Percentiles rank a stretch among this genome's conserved stretches.
Conservation (phyloP, 2,888 invertebrate species). For the Ophion ellenae region DNA sequence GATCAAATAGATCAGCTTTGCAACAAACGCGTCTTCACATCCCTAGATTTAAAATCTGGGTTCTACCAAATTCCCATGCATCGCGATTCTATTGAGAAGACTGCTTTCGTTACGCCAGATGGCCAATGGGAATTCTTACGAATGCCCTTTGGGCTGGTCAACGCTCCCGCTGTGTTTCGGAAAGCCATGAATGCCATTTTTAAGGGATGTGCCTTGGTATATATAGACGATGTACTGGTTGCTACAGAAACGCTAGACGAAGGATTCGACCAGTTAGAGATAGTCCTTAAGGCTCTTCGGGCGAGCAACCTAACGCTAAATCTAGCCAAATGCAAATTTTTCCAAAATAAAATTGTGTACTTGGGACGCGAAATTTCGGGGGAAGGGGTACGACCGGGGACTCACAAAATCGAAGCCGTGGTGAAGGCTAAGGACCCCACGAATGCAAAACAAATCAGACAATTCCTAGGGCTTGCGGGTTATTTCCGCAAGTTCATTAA, state of each 20-base stretch:
- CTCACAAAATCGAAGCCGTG: no score
- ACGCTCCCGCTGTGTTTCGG: slow-evolving; percentile 69
- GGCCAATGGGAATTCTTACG: neutral
- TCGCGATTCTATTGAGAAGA: slow-evolving; percentile 42
- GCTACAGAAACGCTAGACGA: slow-evolving; percentile 66
- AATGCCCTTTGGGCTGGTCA: slow-evolving; percentile 50
- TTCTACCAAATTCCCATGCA: slow-evolving; percentile 67
- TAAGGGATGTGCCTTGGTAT: slow-evolving; percentile 59
- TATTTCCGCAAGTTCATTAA: no score
- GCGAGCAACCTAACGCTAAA: no score
- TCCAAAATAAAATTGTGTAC: no score
- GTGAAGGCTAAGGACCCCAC: no score
- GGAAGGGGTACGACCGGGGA: no score
- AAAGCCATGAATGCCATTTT: slow-evolving; percentile 75
- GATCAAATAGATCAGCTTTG: slow-evolving; percentile 77
- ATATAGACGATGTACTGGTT: slow-evolving; percentile 72
- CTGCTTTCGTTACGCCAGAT: no score
- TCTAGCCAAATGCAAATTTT: no score
- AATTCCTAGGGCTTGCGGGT: no score
- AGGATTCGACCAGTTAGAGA: slow-evolving; percentile 64
- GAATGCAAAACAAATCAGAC: no score
- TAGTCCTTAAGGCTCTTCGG: slow-evolving; percentile 69
- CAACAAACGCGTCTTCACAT: slow-evolving; percentile 73
- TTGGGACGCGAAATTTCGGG: no score
- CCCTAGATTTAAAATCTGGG: slow-evolving; percentile 73